phyloP scores from a whole-genome alignment of 2,113 vertebrate species.

The Nansenia antarctica region DNA sequence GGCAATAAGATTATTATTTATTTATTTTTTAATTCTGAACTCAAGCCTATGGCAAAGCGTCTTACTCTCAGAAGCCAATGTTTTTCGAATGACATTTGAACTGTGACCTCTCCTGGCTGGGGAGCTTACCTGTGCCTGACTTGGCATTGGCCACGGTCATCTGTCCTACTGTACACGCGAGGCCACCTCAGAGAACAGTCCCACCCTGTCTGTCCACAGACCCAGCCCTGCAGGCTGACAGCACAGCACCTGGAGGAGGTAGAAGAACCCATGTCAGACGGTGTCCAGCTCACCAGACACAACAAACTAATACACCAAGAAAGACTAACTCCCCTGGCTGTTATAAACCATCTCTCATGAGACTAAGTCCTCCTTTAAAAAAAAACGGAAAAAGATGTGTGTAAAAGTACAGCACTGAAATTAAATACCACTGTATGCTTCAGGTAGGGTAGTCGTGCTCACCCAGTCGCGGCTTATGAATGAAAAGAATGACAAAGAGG shows the following conservation, averaged over 20 bases:
- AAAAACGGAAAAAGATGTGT: too few species aligned
- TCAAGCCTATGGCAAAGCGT: too few species aligned
- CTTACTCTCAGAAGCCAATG: too few species aligned
- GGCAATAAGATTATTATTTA: too few species aligned
- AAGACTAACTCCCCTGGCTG: neutral
- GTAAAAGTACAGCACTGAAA: too few species aligned
- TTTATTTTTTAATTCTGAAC: too few species aligned
- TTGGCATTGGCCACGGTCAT: conserved; percentile 75
- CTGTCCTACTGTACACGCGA: conserved; percentile 51
- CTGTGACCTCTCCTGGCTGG: conserved; percentile 13
- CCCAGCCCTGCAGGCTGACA: conserved; percentile 52
- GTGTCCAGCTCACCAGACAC: neutral
- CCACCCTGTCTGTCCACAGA: too few species aligned
- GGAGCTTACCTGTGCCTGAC: conserved; percentile 71
- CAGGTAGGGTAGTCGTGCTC: neutral
- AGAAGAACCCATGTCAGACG: conserved; percentile 23
- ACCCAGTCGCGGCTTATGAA: conserved; percentile 23
- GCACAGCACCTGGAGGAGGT: conserved; percentile 49
- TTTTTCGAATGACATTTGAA: conserved; percentile 31
- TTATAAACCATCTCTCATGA: too few species aligned
- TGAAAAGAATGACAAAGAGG: conserved; percentile 32
- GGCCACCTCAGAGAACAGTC: too few species aligned
- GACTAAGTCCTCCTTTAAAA: too few species aligned
- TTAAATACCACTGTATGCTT: conserved; percentile 5
- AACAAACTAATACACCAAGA: neutral